Percentiles rank a stretch among this genome's conserved stretches.
These are phyloP conservation scores for Plebejus argus DNA, from an alignment of 2,888 invertebrate species.

Conservation along the genomic window DNA sequence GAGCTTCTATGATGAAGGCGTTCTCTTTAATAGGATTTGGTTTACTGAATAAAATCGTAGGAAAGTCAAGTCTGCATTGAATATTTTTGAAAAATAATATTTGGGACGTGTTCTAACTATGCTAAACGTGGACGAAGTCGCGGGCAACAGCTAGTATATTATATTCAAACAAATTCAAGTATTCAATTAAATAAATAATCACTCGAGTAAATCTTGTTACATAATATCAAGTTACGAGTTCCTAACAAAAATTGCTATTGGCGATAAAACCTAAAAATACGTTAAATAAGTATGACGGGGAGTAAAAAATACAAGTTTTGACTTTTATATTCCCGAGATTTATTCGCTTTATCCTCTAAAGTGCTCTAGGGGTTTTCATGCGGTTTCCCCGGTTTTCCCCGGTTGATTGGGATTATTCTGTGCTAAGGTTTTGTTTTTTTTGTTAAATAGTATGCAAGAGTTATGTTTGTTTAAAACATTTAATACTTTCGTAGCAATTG, in stretches of 20 bases:
- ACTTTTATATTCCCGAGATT: background rate
- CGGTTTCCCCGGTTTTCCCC: constrained; percentile 6
- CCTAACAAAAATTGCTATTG: background rate
- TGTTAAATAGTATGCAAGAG: background rate
- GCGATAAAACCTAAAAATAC: background rate
- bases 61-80: too few relatives aligned
- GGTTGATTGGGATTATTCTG: constrained; percentile 10
- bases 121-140: too few relatives aligned
- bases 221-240: too few relatives aligned
- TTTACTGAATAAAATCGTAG: too few relatives aligned
- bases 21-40: too few relatives aligned
- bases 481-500: background rate
- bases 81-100: too few relatives aligned
- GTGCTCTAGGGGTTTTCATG: background rate
- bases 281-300: background rate
- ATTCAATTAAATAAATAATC: too few relatives aligned
- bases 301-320: constrained; percentile 11
- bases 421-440: background rate
- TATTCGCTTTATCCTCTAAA: background rate
- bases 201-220: too few relatives aligned
- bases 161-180: too few relatives aligned
- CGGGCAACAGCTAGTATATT: too few relatives aligned
- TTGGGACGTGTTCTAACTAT: too few relatives aligned
- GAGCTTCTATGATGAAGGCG: too few relatives aligned
- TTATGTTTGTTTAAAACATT: background rate